Evolutionary conservation across 2,888 invertebrate genomes (phyloP).

Genomic region (Cerceris rybyensis): DNA sequence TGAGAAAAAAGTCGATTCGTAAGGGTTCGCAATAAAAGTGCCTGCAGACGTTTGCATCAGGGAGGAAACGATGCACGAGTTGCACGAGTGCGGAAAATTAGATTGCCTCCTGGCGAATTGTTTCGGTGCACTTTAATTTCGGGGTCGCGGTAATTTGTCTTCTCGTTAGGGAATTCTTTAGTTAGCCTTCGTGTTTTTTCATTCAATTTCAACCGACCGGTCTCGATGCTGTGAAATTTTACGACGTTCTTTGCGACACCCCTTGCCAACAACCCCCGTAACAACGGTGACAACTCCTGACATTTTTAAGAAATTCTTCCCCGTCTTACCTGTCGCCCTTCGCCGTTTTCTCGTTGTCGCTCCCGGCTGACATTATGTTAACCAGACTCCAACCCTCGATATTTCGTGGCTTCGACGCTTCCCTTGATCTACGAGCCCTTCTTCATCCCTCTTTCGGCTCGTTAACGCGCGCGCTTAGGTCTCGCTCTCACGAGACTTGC

Average conservation of each 20-base stretch:
- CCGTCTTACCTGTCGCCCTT: conserved; percentile 56
- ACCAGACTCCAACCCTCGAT: conserved; percentile 73
- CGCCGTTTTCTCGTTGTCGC: conserved; percentile 59
- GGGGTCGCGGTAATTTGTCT: conserved; percentile 6
- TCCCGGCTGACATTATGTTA: conserved; percentile 78
- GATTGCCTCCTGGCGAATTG: conserved; percentile 4
- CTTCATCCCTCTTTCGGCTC: conserved; percentile 57
- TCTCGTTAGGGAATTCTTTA: conserved; percentile 49
- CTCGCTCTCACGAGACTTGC: conserved; percentile 3
- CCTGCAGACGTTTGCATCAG: too few species aligned
- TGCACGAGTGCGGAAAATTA: neutral
- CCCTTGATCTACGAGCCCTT: conserved; percentile 75
- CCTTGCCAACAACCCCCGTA: conserved; percentile 17
- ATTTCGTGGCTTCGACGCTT: conserved; percentile 70
- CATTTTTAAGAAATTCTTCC: conserved; percentile 78
- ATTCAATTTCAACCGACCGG: conserved; percentile 9
- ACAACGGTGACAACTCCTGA: conserved; percentile 59
- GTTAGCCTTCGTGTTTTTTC: conserved; percentile 22
- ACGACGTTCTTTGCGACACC: conserved; percentile 51
- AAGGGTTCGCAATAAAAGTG: too few species aligned
- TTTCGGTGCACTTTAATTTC: too few species aligned
- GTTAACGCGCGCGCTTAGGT: conserved; percentile 71
- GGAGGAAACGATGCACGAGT: neutral
- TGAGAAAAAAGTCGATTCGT: too few species aligned
- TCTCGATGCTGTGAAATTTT: conserved; percentile 66